phyloP scores from a whole-genome alignment of 2,113 vertebrate genomes.

The Ranitomeya imitator region DNA sequence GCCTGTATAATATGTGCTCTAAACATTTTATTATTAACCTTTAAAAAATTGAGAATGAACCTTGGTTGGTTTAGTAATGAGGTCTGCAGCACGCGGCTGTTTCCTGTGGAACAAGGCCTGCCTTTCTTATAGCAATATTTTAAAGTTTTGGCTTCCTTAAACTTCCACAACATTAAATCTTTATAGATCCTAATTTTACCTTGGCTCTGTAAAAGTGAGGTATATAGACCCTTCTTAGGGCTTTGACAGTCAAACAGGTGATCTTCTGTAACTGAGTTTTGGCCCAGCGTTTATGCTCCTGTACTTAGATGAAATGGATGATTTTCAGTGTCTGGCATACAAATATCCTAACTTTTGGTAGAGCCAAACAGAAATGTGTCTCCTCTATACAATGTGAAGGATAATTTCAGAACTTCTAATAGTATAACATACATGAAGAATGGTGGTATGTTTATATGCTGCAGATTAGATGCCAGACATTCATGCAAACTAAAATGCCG shows the following conservation, averaged over 20 bases:
- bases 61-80: slow-evolving; percentile 36
- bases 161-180: slow-evolving; percentile 48
- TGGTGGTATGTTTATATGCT: not conserved
- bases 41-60: not conserved
- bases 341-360: not conserved
- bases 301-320: not conserved
- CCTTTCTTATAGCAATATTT: slow-evolving; percentile 42
- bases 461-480: not conserved
- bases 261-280: slow-evolving; percentile 25
- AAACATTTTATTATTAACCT: slow-evolving; percentile 43
- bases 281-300: not conserved
- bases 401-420: not conserved
- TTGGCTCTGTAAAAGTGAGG: slow-evolving; percentile 12
- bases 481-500: not conserved
- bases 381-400: not conserved
- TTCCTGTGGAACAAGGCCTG: slow-evolving; percentile 49
- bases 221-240: slow-evolving; percentile 18
- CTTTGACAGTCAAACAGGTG: slow-evolving; percentile 35
- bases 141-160: slow-evolving; percentile 43
- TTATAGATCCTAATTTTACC: slow-evolving; percentile 52
- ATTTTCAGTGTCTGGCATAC: not conserved
- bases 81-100: slow-evolving; percentile 46
- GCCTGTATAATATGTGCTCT: slow-evolving; percentile 16
- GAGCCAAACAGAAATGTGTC: not conserved
- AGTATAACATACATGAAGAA: not conserved